These are phyloP conservation scores for Pterois miles DNA, from an alignment of 2,797 vertebrate species.

Conservation along the genomic window DNA sequence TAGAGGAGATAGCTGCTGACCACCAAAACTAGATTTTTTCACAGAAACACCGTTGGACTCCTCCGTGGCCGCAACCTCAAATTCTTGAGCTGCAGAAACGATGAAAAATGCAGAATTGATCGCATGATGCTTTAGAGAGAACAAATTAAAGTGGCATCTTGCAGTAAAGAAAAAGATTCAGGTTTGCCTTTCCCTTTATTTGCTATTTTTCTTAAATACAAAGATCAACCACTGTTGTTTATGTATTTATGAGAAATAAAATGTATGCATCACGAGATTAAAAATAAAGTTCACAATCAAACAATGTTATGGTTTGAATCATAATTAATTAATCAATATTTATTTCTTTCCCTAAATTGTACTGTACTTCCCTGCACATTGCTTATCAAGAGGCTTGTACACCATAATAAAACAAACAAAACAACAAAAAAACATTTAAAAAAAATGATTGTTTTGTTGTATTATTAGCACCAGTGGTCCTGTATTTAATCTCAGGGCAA, in stretches of 20 bases:
- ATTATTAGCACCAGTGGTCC: not conserved
- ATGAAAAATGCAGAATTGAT: not conserved
- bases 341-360: not conserved
- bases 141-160: too few relatives aligned
- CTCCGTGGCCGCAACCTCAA: not conserved
- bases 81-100: conserved; percentile 30
- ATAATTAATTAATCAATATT: not conserved
- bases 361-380: not conserved
- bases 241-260: not conserved
- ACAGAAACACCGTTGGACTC: not conserved
- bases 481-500: not conserved
- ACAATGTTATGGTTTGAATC: not conserved
- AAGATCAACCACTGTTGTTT: not conserved
- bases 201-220: not conserved
- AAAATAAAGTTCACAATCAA: not conserved
- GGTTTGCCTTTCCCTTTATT: not conserved
- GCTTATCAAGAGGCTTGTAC: not conserved
- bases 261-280: not conserved
- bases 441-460: not conserved
- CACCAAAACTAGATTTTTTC: not conserved
- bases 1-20: not conserved
- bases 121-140: not conserved
- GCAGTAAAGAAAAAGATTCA: not conserved
- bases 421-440: not conserved
- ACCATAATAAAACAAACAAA: too few relatives aligned